These are phyloP conservation scores for Notarius quadriscutis DNA, from an alignment of 2,113 vertebrate species.

Conservation along the genomic window DNA sequence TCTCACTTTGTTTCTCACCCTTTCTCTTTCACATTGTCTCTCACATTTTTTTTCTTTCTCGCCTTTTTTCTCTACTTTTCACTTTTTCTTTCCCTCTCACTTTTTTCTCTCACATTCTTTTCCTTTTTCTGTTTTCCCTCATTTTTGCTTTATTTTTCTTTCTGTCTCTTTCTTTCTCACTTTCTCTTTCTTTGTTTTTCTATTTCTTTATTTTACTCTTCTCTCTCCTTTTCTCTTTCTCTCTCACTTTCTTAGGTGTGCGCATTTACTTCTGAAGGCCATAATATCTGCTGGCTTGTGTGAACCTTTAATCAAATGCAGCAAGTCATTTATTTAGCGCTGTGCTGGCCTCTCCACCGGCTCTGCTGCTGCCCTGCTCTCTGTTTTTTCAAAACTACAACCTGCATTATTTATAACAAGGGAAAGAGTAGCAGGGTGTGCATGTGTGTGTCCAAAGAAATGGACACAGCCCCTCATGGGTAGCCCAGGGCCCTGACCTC, in stretches of 20 bases:
- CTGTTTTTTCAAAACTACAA: conserved; percentile 32
- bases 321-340: conserved; percentile 51
- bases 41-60: too few species aligned
- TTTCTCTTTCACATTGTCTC: too few species aligned
- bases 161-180: too few species aligned
- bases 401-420: conserved; percentile 49
- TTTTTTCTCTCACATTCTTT: too few species aligned
- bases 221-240: neutral
- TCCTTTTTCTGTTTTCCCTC: too few species aligned
- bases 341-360: conserved; percentile 26
- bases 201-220: neutral
- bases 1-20: too few species aligned
- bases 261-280: conserved; percentile 28
- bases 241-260: neutral
- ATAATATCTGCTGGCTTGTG: conserved; percentile 41
- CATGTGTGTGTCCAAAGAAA: conserved; percentile 38
- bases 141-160: too few species aligned
- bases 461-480: conserved; percentile 37
- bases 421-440: conserved; percentile 33
- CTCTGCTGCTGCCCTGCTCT: conserved; percentile 29
- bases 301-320: conserved; percentile 52
- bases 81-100: too few species aligned
- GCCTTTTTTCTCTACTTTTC: too few species aligned
- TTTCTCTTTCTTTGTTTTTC: too few species aligned
- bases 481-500: conserved; percentile 46